Conservation (phyloP, 2,888 invertebrate genomes). For the Archips crataeganus region DNA sequence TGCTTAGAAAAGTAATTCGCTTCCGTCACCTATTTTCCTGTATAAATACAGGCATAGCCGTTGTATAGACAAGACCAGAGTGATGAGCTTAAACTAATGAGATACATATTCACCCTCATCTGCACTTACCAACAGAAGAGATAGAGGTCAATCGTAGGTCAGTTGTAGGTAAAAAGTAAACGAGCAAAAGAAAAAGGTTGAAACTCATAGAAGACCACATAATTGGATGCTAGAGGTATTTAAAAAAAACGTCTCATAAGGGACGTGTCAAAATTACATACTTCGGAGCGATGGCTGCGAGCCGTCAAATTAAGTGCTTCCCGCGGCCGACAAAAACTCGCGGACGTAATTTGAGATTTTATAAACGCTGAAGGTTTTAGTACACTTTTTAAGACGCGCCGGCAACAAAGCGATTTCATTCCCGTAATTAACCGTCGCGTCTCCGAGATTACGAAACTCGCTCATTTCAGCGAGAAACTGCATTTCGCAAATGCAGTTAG, state of each 20-base stretch:
- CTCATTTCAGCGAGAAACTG: slow-evolving; percentile 29
- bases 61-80: too few relatives aligned
- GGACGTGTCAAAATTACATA: slow-evolving; percentile 29
- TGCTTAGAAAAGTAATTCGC: too few relatives aligned
- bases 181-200: too few relatives aligned
- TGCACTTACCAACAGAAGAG: too few relatives aligned
- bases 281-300: slow-evolving; percentile 1
- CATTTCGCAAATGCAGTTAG: slow-evolving; percentile 34
- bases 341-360: slow-evolving; percentile 26
- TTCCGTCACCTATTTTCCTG: too few relatives aligned
- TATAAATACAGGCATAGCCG: too few relatives aligned
- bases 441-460: slow-evolving; percentile 34
- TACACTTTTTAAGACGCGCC: slow-evolving; percentile 21
- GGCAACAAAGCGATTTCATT: slow-evolving; percentile 34
- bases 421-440: slow-evolving; percentile 30
- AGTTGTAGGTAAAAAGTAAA: too few relatives aligned
- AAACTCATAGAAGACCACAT: background rate
- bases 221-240: slow-evolving; percentile 17
- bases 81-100: too few relatives aligned
- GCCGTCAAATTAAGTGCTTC: slow-evolving; percentile 31
- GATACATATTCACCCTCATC: too few relatives aligned
- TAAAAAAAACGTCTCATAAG: slow-evolving; percentile 9
- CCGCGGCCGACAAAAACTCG: slow-evolving; percentile 30
- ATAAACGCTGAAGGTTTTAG: slow-evolving; percentile 19
- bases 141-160: too few relatives aligned